These are phyloP conservation scores for Gambusia holbrooki DNA, from an alignment of 2,113 vertebrate species.

Conservation along the genomic window DNA sequence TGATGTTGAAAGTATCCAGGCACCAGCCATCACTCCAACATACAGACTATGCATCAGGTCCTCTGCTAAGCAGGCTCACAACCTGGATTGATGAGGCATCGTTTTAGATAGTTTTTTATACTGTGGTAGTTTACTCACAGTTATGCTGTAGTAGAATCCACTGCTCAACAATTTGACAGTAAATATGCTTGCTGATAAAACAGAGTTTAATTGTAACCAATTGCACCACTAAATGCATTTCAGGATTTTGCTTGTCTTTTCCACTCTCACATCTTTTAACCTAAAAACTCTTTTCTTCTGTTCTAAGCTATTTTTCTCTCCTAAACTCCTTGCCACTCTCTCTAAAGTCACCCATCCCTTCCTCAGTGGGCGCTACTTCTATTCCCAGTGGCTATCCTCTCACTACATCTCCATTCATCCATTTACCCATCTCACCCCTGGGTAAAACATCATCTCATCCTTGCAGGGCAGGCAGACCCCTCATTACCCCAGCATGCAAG, in stretches of 20 bases:
- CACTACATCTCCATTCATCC: slow-evolving; percentile 18
- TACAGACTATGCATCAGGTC: too few species aligned
- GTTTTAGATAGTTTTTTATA: too few species aligned
- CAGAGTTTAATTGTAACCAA: too few species aligned
- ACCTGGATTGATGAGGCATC: too few species aligned
- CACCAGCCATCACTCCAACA: too few species aligned
- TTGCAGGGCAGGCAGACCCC: slow-evolving; percentile 62
- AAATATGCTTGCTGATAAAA: too few species aligned
- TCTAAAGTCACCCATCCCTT: background rate
- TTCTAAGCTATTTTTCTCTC: background rate
- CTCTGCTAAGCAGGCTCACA: too few species aligned
- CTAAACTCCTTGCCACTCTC: background rate
- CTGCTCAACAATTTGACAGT: too few species aligned
- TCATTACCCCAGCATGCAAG: slow-evolving; percentile 77
- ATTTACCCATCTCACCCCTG: slow-evolving; percentile 12
- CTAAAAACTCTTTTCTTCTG: too few species aligned
- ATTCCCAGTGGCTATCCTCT: background rate
- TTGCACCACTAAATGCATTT: background rate
- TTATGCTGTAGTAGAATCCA: too few species aligned
- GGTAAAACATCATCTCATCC: slow-evolving; percentile 46
- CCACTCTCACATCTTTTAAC: background rate
- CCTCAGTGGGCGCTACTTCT: background rate
- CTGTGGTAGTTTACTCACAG: too few species aligned
- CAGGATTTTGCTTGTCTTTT: background rate
- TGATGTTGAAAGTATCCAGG: background rate